Conservation (phyloP, 1,140 invertebrate species). For the Scaptomyza montana region DNA sequence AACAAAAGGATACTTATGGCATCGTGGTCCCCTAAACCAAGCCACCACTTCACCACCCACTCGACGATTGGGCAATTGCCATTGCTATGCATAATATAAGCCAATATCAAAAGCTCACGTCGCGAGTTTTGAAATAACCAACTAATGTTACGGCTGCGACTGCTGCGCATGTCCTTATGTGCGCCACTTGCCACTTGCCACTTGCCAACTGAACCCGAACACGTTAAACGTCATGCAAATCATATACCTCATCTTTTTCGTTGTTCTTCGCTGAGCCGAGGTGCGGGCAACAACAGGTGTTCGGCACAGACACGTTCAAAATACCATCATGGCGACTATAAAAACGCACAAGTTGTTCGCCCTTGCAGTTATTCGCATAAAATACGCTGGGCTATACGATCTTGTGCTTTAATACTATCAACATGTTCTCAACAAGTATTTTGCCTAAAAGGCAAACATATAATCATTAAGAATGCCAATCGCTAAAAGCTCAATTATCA, state of each 20-base stretch:
- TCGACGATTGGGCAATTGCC: conserved; percentile 37
- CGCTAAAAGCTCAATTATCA: conserved; percentile 4
- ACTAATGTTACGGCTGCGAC: conserved; percentile 21
- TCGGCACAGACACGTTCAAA: conserved; percentile 1
- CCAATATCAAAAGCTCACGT: conserved; percentile 30
- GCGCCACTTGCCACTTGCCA: background rate
- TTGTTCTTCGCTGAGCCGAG: background rate
- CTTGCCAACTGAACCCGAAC: conserved; percentile 2
- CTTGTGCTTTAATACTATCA: conserved; percentile 17
- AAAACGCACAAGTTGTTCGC: conserved; percentile 43
- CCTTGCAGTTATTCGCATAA: conserved; percentile 48
- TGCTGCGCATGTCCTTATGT: conserved; percentile 63
- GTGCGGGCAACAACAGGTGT: conserved; percentile 69
- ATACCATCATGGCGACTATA: conserved; percentile 47
- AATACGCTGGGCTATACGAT: conserved; percentile 47
- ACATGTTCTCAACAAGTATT: conserved; percentile 26
- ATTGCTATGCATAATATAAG: conserved; percentile 17
- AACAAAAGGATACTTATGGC: conserved; percentile 25
- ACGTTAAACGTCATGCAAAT: too few relatives aligned
- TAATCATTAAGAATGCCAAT: conserved; percentile 27
- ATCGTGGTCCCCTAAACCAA: background rate
- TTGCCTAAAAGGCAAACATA: background rate
- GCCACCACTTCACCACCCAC: conserved; percentile 2
- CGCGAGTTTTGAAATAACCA: conserved; percentile 38
- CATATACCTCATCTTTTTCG: background rate